phyloP scores from a whole-genome alignment of 2,113 vertebrate genomes.

The Siniperca chuatsi region DNA sequence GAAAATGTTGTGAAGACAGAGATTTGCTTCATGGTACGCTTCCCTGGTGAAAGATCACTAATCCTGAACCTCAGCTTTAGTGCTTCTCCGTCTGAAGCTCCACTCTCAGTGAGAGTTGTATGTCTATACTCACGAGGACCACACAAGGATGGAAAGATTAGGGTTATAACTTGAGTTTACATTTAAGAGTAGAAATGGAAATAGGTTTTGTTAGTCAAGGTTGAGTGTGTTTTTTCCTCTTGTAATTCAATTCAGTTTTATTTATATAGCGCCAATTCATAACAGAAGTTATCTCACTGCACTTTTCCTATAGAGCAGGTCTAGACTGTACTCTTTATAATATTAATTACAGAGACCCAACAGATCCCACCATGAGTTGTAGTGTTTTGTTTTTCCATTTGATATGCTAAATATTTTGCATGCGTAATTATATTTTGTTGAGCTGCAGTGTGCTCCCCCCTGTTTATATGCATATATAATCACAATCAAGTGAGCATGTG shows the following conservation, averaged over 20 bases:
- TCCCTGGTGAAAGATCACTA: slow-evolving; percentile 25
- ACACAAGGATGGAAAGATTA: not conserved
- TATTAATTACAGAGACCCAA: too few relatives aligned
- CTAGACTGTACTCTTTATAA: too few relatives aligned
- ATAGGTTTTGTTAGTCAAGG: not conserved
- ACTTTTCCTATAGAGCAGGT: too few relatives aligned
- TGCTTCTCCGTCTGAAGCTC: not conserved
- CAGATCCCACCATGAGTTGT: too few relatives aligned
- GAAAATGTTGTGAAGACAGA: slow-evolving; percentile 26
- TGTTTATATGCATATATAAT: not conserved
- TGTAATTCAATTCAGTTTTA: too few relatives aligned
- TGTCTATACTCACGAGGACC: not conserved
- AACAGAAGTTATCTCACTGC: too few relatives aligned
- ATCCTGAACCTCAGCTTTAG: slow-evolving; percentile 39
- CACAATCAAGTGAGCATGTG: not conserved
- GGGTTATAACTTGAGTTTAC: not conserved
- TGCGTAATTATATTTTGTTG: not conserved
- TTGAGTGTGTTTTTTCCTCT: not conserved
- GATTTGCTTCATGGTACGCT: slow-evolving; percentile 40
- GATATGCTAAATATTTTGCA: not conserved
- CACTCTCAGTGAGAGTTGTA: not conserved
- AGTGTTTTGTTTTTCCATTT: not conserved
- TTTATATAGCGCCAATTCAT: too few relatives aligned
- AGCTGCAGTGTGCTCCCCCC: slow-evolving; percentile 10
- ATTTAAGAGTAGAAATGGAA: not conserved